Conservation (phyloP, 2,113 vertebrate species). For the Peucedramus taeniatus region DNA sequence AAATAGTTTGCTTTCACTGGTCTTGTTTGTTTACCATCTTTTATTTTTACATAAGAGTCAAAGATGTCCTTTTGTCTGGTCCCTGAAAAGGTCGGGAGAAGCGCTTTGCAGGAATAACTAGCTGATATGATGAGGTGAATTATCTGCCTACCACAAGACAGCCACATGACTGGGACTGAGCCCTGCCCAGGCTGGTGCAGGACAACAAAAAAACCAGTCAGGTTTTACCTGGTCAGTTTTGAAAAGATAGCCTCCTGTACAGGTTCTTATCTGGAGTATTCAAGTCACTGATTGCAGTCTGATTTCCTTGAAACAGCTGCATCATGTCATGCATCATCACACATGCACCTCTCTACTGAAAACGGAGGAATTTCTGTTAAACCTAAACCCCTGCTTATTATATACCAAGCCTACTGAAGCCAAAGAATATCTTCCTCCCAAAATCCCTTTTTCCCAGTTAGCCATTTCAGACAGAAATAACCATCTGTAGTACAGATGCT, state of each 20-base stretch:
- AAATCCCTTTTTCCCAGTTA: slow-evolving; percentile 5
- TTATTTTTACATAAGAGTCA: neutral
- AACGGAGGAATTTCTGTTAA: neutral
- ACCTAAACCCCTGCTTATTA: neutral
- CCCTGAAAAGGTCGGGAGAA: neutral
- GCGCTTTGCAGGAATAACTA: neutral
- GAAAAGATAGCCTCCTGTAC: neutral
- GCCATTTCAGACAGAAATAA: slow-evolving; percentile 13
- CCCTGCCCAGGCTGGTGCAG: neutral
- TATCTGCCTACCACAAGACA: neutral
- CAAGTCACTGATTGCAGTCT: neutral
- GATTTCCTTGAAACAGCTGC: neutral
- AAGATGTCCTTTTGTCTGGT: neutral
- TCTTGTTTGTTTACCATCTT: neutral
- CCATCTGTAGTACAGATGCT: slow-evolving; percentile 57
- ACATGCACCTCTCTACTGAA: neutral
- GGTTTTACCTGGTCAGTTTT: neutral
- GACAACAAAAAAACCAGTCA: neutral
- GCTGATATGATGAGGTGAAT: neutral
- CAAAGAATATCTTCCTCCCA: neutral
- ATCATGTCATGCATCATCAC: neutral
- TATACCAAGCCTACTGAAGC: neutral
- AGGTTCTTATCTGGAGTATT: neutral
- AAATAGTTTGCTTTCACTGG: neutral
- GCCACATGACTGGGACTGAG: neutral